phyloP scores from a whole-genome alignment of 2,113 vertebrate genomes.

The Oreotrochilus melanogaster region DNA sequence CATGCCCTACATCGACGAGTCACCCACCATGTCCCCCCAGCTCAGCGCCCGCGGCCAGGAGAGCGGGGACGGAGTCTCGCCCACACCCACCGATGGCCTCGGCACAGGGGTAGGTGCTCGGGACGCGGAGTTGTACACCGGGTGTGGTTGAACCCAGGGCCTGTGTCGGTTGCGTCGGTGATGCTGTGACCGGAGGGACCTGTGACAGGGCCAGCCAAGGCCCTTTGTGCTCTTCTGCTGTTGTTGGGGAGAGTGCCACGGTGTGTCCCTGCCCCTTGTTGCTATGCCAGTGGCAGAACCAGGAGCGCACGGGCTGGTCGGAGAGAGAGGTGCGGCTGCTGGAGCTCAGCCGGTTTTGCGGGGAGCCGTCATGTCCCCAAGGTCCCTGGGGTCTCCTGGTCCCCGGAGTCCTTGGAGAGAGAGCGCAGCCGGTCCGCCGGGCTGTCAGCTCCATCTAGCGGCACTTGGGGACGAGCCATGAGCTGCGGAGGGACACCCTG shows the following conservation, averaged over 20 bases:
- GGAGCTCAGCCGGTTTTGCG: not conserved
- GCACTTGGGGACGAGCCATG: not conserved
- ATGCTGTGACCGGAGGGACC: not conserved
- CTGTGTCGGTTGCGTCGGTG: not conserved
- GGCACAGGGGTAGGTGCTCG: constrained; percentile 85
- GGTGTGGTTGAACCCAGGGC: not conserved
- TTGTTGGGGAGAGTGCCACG: rapidly evolving
- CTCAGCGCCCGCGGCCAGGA: constrained; percentile 89
- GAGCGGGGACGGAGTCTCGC: constrained; percentile 82
- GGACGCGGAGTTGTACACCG: rapidly evolving
- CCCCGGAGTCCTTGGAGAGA: not conserved
- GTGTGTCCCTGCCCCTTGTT: not conserved
- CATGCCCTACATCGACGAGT: constrained; percentile 98
- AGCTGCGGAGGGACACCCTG: not conserved
- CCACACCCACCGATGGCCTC: constrained; percentile 86
- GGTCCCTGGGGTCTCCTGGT: not conserved
- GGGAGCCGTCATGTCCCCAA: not conserved
- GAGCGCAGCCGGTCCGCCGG: not conserved
- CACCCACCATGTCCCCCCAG: constrained; percentile 97
- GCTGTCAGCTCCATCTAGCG: constrained; percentile 61
- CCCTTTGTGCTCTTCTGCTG: not conserved
- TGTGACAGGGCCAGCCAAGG: too few species aligned
- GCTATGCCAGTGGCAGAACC: not conserved
- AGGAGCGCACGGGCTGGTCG: not conserved
- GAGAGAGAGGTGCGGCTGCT: not conserved